Percentiles rank a stretch among this genome's conserved stretches.
phyloP scores from a whole-genome alignment of 2,797 vertebrate genomes.

The Enteromius afrohamiltoni region DNA sequence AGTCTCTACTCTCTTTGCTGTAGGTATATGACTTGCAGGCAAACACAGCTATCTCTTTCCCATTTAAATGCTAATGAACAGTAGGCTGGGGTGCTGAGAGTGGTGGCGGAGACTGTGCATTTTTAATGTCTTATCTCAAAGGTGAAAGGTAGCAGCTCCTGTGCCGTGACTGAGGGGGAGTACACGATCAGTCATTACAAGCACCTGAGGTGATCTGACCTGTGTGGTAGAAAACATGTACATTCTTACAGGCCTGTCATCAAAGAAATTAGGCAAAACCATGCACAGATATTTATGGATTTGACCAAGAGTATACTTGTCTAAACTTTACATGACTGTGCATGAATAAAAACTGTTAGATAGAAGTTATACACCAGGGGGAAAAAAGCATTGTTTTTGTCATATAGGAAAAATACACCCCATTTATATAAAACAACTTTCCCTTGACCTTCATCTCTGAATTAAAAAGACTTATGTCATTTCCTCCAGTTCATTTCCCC shows the following conservation, averaged over 20 bases:
- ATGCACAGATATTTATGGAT: background rate
- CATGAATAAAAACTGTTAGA: background rate
- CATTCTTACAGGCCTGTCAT: background rate
- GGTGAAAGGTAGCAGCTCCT: constrained; percentile 73
- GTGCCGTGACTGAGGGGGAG: constrained; percentile 68
- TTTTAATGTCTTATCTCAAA: constrained; percentile 78
- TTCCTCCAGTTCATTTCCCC: constrained; percentile 34
- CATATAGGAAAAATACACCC: background rate
- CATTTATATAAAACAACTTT: constrained; percentile 1
- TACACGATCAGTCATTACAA: constrained; percentile 76
- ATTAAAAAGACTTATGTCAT: constrained; percentile 28
- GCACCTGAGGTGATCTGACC: constrained; percentile 66
- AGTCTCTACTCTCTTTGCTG: constrained; percentile 66
- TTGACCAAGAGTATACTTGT: background rate
- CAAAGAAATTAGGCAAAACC: constrained; percentile 2
- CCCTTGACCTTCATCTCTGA: constrained; percentile 35
- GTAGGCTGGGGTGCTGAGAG: constrained; percentile 70
- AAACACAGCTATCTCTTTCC: constrained; percentile 77
- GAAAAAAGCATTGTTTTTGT: background rate
- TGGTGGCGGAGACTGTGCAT: constrained; percentile 72
- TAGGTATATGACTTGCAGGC: constrained; percentile 69
- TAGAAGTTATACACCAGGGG: background rate
- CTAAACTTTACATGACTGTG: background rate
- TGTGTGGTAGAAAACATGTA: constrained; percentile 1
- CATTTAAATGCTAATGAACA: constrained; percentile 84